phyloP scores from a whole-genome alignment of 2,888 invertebrate genomes.

The Diadegma fenestrale region DNA sequence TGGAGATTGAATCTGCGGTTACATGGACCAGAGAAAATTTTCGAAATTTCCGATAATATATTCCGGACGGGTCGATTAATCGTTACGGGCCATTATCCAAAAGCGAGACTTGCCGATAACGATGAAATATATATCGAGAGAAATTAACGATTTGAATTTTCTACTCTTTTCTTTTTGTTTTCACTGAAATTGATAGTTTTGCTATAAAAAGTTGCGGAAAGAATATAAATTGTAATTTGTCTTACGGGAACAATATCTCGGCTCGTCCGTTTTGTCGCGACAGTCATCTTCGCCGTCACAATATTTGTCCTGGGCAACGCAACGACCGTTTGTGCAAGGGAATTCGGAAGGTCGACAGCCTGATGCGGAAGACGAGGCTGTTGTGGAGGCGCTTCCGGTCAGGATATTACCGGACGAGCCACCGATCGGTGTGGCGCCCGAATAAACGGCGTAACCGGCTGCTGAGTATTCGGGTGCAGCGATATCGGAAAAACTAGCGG shows the following conservation, averaged over 20 bases:
- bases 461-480: constrained; percentile 60
- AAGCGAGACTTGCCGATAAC: background rate
- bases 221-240: constrained; percentile 74
- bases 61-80: background rate
- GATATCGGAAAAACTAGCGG: constrained; percentile 76
- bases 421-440: constrained; percentile 71
- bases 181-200: no score
- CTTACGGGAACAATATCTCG: constrained; percentile 92
- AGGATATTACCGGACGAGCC: constrained; percentile 67
- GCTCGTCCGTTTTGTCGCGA: constrained; percentile 92
- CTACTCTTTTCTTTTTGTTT: background rate
- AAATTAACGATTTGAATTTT: constrained; percentile 7
- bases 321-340: constrained; percentile 85
- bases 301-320: constrained; percentile 91
- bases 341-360: constrained; percentile 86
- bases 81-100: background rate
- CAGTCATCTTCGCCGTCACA: constrained; percentile 93
- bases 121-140: background rate
- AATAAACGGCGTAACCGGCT: constrained; percentile 72
- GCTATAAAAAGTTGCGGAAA: no score
- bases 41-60: constrained; percentile 36
- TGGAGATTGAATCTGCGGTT: constrained; percentile 4
- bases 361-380: constrained; percentile 48
- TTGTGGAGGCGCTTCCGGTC: constrained; percentile 62
- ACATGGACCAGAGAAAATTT: background rate